These are phyloP conservation scores for Brachionus calyciflorus DNA, from an alignment of 1,140 invertebrate species.

Conservation along the genomic window DNA sequence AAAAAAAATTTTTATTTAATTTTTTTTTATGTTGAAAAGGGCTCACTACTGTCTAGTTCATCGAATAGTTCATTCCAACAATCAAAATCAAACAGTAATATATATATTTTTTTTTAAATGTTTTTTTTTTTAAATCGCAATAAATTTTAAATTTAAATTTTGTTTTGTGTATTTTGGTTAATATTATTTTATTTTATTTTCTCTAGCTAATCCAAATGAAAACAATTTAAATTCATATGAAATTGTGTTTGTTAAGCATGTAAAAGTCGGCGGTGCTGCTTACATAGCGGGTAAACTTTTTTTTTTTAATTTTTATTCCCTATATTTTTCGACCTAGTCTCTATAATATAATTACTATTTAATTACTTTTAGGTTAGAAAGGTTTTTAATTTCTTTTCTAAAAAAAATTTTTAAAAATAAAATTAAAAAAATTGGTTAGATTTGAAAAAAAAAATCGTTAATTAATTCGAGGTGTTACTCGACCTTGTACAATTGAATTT, in stretches of 20 bases:
- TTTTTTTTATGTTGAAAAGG: background rate
- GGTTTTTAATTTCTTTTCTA: background rate
- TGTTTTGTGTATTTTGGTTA: background rate
- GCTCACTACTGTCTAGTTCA: background rate
- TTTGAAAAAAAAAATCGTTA: too few relatives aligned
- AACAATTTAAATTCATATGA: background rate
- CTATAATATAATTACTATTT: too few relatives aligned
- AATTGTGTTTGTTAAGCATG: conserved; percentile 44
- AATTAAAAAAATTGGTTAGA: too few relatives aligned
- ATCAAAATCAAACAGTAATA: conserved; percentile 22
- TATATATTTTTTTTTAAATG: background rate
- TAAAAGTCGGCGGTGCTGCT: conserved; percentile 22
- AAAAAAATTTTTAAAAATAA: too few relatives aligned
- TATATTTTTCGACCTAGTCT: too few relatives aligned
- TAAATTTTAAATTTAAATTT: background rate
- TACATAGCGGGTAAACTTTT: background rate
- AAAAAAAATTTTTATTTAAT: background rate
- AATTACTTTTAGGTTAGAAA: background rate
- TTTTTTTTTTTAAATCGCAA: background rate
- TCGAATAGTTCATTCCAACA: conserved; percentile 30
- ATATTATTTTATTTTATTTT: too few relatives aligned
- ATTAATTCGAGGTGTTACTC: too few relatives aligned
- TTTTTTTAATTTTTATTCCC: too few relatives aligned
- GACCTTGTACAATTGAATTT: too few relatives aligned
- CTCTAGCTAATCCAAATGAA: background rate